A percentile compares a stretch with the other conserved stretches of the same genome.
Evolutionary conservation across 37 sponge, comb jelly and placozoan species (phyloP).

Genomic region (Mnemiopsis leidyi): DNA sequence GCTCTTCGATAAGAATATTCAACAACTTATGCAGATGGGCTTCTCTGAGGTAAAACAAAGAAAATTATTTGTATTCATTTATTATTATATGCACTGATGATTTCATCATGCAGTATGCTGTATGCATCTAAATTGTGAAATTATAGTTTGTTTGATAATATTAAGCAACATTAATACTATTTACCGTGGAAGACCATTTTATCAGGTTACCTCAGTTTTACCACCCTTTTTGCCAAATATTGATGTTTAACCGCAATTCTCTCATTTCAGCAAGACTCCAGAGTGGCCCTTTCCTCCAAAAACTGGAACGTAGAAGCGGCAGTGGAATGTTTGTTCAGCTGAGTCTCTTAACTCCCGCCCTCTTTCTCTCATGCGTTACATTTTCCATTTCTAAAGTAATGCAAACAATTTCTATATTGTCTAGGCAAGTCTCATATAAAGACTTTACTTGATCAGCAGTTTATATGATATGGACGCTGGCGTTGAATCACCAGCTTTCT

Average conservation of each 20-base stretch:
- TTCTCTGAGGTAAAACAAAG: slow-evolving; percentile 65
- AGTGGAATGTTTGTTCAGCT: slow-evolving; percentile 79
- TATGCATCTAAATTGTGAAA: too few relatives aligned
- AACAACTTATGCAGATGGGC: slow-evolving; percentile 74
- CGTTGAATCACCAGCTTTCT: not conserved
- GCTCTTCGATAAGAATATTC: slow-evolving; percentile 69
- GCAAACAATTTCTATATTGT: not conserved
- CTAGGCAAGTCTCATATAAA: not conserved
- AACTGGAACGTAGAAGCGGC: slow-evolving; percentile 81
- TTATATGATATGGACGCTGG: not conserved
- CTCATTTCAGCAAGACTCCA: slow-evolving; percentile 17
- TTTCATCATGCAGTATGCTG: too few relatives aligned
- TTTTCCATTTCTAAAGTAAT: not conserved
- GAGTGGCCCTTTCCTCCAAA: slow-evolving; percentile 78
- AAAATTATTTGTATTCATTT: too few relatives aligned
- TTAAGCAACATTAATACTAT: too few relatives aligned
- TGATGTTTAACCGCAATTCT: too few relatives aligned
- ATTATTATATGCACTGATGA: too few relatives aligned
- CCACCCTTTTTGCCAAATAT: too few relatives aligned
- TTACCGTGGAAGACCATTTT: too few relatives aligned
- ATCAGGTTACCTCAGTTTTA: too few relatives aligned
- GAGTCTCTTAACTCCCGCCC: not conserved
- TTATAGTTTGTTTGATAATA: too few relatives aligned
- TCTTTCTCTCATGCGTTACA: not conserved
- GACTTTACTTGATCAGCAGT: not conserved